Base-by-base conservation (phyloP, 2,113 vertebrate genomes). In the Protobothrops mucrosquamatus region DNA sequence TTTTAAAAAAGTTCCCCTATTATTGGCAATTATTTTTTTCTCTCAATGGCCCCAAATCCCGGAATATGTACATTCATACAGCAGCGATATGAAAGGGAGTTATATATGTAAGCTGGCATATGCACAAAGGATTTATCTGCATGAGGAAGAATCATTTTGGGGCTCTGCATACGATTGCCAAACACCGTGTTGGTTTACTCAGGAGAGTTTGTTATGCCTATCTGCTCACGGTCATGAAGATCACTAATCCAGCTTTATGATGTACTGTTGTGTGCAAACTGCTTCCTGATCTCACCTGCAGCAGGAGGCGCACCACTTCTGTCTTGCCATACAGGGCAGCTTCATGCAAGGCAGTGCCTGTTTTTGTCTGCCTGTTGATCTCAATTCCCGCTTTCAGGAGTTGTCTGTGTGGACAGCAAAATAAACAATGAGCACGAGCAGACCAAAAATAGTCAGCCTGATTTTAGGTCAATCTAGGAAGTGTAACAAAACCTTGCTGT, bases 311-410 rank as follows among this genome's bases (percentile, higher is more conserved):
- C 29, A 99, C 99, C 95, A 99, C 99, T 92, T 99, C 99, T 0
- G 98, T 99, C 93, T 99, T 99, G 39, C 99, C 99, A 0, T 99
- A 99, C n/a, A 99, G 98, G 0, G 99, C 98, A 0, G 99, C 99
- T 95, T 99, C 99, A 0, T 99, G 99, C 43, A 99, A 98, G 0
- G 99, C 98, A 0, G 99, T 99, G 69, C 99, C 99, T 0, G 98
- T 98, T 97, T 99, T 99, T 1, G 98, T 99, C 95, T 98, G 98
- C 89, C 98, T 98, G 97, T 99, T 99, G 97, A 99, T 98, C 97
- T 99, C 99, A 0, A 99, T 99, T 43, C 99, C 99, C 0, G 99
- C 98, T 95, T 98, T 98, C 94, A 99, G 97, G 92, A 99, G 97
- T 96, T 99, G 97, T 97, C 99, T 99, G 97, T 14, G 29, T 59